phyloP scores from a whole-genome alignment of 64 coral and sea anemone species.

The Dendronephthya gigantea region DNA sequence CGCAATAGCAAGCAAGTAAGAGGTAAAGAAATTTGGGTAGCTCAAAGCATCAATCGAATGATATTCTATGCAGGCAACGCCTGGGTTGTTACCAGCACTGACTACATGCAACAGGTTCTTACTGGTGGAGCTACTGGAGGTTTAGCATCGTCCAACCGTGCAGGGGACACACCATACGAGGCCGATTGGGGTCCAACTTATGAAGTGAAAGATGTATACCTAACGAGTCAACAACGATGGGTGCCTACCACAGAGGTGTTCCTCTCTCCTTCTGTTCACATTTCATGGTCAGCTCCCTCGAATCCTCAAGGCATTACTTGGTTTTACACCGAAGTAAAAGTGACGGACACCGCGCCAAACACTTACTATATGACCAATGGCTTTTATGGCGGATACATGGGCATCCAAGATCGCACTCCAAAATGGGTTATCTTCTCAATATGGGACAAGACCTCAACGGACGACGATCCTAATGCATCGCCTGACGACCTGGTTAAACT shows the following conservation, averaged over 20 bases:
- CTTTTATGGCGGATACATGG: conserved; percentile 34
- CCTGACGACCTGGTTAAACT: conserved; percentile 26
- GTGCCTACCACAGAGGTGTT: not conserved
- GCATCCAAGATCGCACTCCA: conserved; percentile 30
- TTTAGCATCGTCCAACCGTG: not conserved
- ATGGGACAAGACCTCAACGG: conserved; percentile 36
- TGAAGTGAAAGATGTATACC: conserved; percentile 27
- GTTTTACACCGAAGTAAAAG: conserved; percentile 27
- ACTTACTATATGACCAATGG: conserved; percentile 38
- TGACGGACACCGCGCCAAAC: not conserved
- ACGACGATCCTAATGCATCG: conserved; percentile 30
- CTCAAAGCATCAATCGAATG: conserved; percentile 17
- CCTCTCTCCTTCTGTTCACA: conserved; percentile 24
- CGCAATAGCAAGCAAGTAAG: conserved; percentile 8
- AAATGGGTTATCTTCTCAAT: conserved; percentile 39
- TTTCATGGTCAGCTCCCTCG: conserved; percentile 22
- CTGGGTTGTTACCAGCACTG: conserved; percentile 19
- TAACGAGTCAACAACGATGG: not conserved
- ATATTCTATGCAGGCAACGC: conserved; percentile 24
- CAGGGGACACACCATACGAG: conserved; percentile 11
- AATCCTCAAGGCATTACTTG: conserved; percentile 29
- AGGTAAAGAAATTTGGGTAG: conserved; percentile 31
- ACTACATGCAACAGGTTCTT: conserved; percentile 27
- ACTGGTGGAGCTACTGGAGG: conserved; percentile 12
- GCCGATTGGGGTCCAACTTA: conserved; percentile 30